Base-by-base conservation (phyloP, 2,888 invertebrate species). In the Aleiodes alternator region DNA sequence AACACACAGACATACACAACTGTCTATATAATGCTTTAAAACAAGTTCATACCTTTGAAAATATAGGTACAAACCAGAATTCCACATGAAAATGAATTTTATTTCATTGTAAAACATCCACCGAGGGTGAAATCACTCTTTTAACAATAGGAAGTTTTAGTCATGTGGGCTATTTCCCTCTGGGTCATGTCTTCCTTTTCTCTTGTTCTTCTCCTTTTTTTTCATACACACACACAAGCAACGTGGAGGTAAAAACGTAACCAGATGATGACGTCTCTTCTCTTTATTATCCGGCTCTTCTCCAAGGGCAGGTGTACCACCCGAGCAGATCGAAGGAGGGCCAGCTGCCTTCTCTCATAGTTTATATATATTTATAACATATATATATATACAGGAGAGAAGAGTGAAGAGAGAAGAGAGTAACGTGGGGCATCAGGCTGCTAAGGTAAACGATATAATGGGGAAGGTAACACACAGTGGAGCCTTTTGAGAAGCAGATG, bases 381-480 rank as follows among this genome's bases (percentile, higher is more conserved):
- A 12, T 48, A 68, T 16, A 68, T 34, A 11, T 23, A 57, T 29
- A 31, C 43, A 31, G 50, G 73, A 76, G 76, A 76, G 57, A 48
- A 76, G 76, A 76, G 57, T 38, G 73, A 48, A 14, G 75, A 56
- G 57, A 69, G 71, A 31, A 48, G 66, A 61, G 69, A 56, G 55
- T n/a, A 38, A 34, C 31, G 23, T 23, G 23, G 23, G 23, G 23
- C 23, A 23, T 23, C 79, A 76, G 71, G 80, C 82, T 80, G 80
- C 80, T 79, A 80, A 77, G 80, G 83, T 82, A 80, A 82, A 82
- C 83, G 83, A 82, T 85, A 87, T 86, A 86, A 87, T 86, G 81
- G 84, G 43, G 82, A 85, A 83, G 82, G 83, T 80, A 83, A 85
- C 23, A 23, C 23, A 23, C 83, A 83, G 84, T 84, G 86, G 86